Percentiles rank a stretch among this genome's conserved stretches.
Evolutionary conservation across 2,113 vertebrate species (phyloP).

Genomic region (Oxygymnocypris stewartii): DNA sequence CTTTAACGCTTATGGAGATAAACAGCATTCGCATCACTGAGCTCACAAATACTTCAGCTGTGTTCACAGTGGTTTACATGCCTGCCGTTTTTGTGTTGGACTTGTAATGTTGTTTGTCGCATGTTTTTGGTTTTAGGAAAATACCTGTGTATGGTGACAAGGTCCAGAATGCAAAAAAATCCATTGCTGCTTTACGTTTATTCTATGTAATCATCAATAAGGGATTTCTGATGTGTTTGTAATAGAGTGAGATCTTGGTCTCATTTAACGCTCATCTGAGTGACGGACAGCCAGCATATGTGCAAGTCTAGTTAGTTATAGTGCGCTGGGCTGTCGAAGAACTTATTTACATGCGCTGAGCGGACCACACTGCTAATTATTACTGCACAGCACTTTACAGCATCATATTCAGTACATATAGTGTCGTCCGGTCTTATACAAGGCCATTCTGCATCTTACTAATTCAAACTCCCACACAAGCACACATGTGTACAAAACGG

Average conservation of each 20-base stretch:
- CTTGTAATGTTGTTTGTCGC: constrained; percentile 8
- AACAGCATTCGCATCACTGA: not conserved
- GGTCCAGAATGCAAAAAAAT: not conserved
- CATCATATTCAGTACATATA: constrained; percentile 35
- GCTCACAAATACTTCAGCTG: constrained; percentile 29
- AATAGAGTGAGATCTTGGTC: constrained; percentile 2
- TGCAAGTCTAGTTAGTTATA: constrained; percentile 28
- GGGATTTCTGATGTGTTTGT: not conserved
- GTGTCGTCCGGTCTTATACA: not conserved
- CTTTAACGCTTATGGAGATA: constrained; percentile 38
- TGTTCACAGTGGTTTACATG: not conserved
- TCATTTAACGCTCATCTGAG: constrained; percentile 1
- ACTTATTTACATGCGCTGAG: constrained; percentile 49
- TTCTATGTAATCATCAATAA: not conserved
- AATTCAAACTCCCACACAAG: constrained; percentile 2
- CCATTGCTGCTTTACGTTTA: not conserved
- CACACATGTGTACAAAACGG: not conserved
- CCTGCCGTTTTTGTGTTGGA: not conserved
- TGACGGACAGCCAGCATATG: not conserved
- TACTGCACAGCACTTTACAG: constrained; percentile 30
- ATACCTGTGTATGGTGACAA: not conserved
- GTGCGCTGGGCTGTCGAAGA: constrained; percentile 23
- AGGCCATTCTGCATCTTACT: not conserved
- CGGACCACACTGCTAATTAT: constrained; percentile 43
- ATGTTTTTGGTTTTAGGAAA: not conserved